Evolutionary conservation across 2,888 invertebrate genomes (phyloP).

Genomic region (Amblyjoppa proteus): DNA sequence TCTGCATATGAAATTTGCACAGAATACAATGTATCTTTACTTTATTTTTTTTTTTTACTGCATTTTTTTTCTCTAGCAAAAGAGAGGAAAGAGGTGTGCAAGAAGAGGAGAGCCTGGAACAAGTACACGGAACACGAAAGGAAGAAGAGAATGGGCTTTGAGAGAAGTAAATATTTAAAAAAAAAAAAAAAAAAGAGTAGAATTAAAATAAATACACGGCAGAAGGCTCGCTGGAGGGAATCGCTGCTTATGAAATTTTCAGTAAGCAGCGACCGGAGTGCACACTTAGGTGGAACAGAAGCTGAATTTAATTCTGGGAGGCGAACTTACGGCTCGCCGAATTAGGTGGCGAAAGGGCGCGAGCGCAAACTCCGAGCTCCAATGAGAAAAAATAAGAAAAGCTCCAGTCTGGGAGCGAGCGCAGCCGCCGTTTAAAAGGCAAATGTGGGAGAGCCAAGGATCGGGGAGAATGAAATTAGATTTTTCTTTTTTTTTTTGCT

Average conservation of each 20-base stretch:
- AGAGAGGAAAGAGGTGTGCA: not conserved
- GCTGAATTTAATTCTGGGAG: not conserved
- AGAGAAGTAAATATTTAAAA: no score
- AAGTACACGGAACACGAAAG: not conserved
- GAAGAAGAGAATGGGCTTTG: not conserved
- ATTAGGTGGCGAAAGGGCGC: conserved; percentile 10
- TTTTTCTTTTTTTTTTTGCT: not conserved
- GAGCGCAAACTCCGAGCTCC: not conserved
- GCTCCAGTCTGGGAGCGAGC: conserved; percentile 1
- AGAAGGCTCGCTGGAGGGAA: not conserved
- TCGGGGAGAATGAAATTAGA: conserved; percentile 28
- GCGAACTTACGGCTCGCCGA: not conserved
- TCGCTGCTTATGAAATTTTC: not conserved
- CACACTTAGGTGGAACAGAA: not conserved
- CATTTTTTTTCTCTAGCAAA: not conserved
- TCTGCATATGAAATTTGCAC: no score
- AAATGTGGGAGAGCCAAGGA: conserved; percentile 14
- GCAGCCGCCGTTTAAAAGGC: not conserved
- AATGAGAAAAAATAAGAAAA: conserved; percentile 7
- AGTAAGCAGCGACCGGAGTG: not conserved
- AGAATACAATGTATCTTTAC: no score
- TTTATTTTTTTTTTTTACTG: not conserved
- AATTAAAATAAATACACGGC: not conserved
- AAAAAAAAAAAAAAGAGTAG: not conserved
- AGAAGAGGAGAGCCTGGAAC: not conserved